Conservation (phyloP, 1,140 invertebrate species). For the Ips nitidus region DNA sequence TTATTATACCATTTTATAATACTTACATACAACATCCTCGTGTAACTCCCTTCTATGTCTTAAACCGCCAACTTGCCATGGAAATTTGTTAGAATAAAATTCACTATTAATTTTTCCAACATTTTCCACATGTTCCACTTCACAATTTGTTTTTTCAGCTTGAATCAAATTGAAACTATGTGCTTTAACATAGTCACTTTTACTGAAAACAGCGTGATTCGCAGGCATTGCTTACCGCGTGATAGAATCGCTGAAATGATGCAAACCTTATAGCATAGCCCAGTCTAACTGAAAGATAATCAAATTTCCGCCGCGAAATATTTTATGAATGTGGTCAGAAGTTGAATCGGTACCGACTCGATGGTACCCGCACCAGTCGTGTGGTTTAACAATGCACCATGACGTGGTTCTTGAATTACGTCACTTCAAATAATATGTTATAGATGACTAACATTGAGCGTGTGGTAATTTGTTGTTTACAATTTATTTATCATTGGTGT, state of each 20-base stretch:
- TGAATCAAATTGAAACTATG: constrained; percentile 39
- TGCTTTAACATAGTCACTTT: constrained; percentile 40
- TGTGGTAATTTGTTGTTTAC: too few relatives aligned
- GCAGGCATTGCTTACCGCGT: constrained; percentile 28
- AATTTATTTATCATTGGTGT: too few relatives aligned
- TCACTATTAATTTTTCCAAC: constrained; percentile 31
- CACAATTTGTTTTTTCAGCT: constrained; percentile 37
- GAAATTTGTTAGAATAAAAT: constrained; percentile 28
- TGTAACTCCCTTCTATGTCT: too few relatives aligned
- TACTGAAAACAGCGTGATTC: constrained; percentile 37
- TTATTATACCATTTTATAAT: too few relatives aligned
- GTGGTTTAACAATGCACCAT: not conserved
- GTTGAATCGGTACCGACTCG: constrained; percentile 8
- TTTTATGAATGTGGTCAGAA: constrained; percentile 21
- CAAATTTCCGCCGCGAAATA: constrained; percentile 27
- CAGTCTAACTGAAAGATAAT: not conserved
- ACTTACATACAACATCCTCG: too few relatives aligned
- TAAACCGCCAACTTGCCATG: constrained; percentile 29
- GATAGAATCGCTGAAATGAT: not conserved
- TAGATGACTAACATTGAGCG: too few relatives aligned
- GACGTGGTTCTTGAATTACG: too few relatives aligned
- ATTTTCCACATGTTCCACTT: constrained; percentile 38
- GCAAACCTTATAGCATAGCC: too few relatives aligned
- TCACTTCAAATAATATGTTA: too few relatives aligned
- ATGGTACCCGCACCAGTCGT: constrained; percentile 6